Percentiles rank a stretch among this genome's conserved stretches.
phyloP scores from a whole-genome alignment of 2,113 vertebrate genomes.

The Callionymus lyra region DNA sequence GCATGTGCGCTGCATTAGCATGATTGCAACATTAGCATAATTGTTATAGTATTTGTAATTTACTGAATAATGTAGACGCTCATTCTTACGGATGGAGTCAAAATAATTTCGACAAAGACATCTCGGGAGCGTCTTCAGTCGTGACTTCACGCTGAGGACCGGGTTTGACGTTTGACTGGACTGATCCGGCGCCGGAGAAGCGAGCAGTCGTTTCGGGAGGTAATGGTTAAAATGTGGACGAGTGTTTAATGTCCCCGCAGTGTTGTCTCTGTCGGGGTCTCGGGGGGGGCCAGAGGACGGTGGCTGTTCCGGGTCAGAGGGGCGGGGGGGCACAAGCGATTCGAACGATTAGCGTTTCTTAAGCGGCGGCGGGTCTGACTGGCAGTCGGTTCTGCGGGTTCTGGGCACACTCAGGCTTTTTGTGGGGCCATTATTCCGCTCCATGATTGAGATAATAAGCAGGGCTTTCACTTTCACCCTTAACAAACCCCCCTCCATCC shows the following conservation, averaged over 20 bases:
- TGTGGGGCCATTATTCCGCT: slow-evolving; percentile 73
- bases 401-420: slow-evolving; percentile 54
- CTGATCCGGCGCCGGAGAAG: slow-evolving; percentile 46
- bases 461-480: slow-evolving; percentile 48
- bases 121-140: no score
- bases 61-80: no score
- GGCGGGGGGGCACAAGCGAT: slow-evolving; percentile 48
- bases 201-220: slow-evolving; percentile 57
- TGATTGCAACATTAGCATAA: no score
- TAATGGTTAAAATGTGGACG: slow-evolving; percentile 62
- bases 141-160: no score
- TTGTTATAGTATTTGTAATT: no score
- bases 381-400: slow-evolving; percentile 24
- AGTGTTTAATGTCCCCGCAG: slow-evolving; percentile 66
- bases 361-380: slow-evolving; percentile 39
- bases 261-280: slow-evolving; percentile 61
- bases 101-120: no score
- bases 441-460: slow-evolving; percentile 71
- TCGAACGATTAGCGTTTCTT: slow-evolving; percentile 64
- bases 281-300: slow-evolving; percentile 38
- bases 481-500: slow-evolving; percentile 7
- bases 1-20: no score
- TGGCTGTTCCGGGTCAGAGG: slow-evolving; percentile 66
- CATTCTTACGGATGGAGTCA: no score
- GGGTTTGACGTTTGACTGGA: no score